Evolutionary conservation across 2,888 invertebrate genomes (phyloP), one percentile per base, ranked within the genome.

Genomic region (Perithous albicinctus): DNA sequence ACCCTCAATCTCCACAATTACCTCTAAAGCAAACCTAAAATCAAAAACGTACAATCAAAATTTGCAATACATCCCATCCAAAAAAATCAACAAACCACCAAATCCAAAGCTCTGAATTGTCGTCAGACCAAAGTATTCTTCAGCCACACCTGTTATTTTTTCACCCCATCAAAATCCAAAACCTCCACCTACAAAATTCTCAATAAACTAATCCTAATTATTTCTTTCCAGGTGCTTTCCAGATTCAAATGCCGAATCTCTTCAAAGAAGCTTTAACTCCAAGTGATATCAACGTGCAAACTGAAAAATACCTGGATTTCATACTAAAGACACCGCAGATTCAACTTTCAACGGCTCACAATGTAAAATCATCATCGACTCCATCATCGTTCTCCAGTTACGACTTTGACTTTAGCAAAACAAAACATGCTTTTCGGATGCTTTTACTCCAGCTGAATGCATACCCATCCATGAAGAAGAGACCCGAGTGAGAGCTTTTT

Each of bases 401-500:
- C 41, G 29, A 15, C 56, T 51, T 51, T 51, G 4, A 12, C 10
- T 29, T 26, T 46, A 18, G 29, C 59, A 29, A 72, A 72, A 72
- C 59, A 18, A 12, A 15, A 23, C 26, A 7, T 15, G 54, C 20
- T 18, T 15, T n/a, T n/a, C 20, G 32, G 20, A 46, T 56, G 26
- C 43, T 43, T 67, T 59, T 15, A 59, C 26, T 38, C n/a, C n/a
- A 26, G n/a, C 32, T 8, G 29, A 12, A 35, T 59, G 15, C 61
- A 32, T 3, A 18, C 48, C 56, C 32, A 15, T 59, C 59, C n/a
- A 29, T 15, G 75, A 43, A 7, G 66, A 66, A 46, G 43, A 74
- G 51, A 46, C 51, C 64, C 10, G 29, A 46, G 67, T 70, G n/a
- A n/a, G n/a, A n/a, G n/a, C n/a, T n/a, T 81, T 78, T 59, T 76